Evolutionary conservation across 2,797 vertebrate species (phyloP).

Genomic region (Aplochiton taeniatus): DNA sequence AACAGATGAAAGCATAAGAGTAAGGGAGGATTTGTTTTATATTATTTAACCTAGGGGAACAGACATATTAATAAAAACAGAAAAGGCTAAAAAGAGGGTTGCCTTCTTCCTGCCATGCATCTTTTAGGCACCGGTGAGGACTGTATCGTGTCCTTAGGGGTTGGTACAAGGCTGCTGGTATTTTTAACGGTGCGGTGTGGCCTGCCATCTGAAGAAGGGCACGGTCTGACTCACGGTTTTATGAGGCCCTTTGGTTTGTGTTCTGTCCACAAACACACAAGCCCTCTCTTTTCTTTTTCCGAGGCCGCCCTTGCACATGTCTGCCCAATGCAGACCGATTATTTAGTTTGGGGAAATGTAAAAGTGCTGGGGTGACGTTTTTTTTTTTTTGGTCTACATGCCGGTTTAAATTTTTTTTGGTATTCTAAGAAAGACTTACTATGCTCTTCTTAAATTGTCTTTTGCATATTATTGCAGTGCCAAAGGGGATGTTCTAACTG

Average conservation of each 20-base stretch:
- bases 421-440: no score
- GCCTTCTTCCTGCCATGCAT: constrained; percentile 18
- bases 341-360: constrained; percentile 13
- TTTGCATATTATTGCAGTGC: constrained; percentile 8
- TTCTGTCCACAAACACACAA: constrained; percentile 26
- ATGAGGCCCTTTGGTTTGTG: constrained; percentile 36
- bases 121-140: constrained; percentile 28
- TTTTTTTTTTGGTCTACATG: not conserved
- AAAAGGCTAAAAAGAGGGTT: constrained; percentile 14
- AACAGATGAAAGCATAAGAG: not conserved
- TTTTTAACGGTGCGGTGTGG: constrained; percentile 42
- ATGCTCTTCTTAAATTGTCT: not conserved
- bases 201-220: constrained; percentile 34
- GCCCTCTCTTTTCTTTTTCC: constrained; percentile 25
- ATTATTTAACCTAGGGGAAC: no score
- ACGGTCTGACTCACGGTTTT: constrained; percentile 42
- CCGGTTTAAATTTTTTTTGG: not conserved
- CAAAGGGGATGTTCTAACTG: constrained; percentile 20
- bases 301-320: constrained; percentile 8
- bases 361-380: not conserved
- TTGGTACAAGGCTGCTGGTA: constrained; percentile 16
- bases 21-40: constrained; percentile 2
- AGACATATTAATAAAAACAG: constrained; percentile 18
- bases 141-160: constrained; percentile 41
- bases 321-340: constrained; percentile 12